Base-by-base conservation (phyloP, 2,797 vertebrate genomes). In the Anomalospiza imberbis region DNA sequence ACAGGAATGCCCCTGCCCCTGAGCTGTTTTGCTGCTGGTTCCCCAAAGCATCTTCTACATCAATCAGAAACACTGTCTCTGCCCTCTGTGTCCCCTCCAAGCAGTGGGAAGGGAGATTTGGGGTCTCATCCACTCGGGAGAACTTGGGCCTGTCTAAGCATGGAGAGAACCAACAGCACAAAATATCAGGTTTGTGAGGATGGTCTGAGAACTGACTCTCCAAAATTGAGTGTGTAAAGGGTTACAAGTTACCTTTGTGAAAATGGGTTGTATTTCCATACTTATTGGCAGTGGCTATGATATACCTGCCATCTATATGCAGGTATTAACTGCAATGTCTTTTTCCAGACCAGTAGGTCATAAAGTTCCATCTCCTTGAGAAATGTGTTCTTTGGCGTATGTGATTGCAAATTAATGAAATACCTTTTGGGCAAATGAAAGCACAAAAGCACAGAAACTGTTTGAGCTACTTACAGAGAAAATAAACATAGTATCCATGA, bases 391-490 rank as follows among this genome's bases (percentile, higher is more conserved):
- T 92, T 2, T 80, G 78, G 73, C 1, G 0, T 81, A 81, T 86
- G 70, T 78, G 68, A 84, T 94, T 85, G n/a, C 76, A 91, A 92
- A 85, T 95, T 97, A 91, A 94, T 85, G 85, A 95, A 88, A 89
- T 73, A 40, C 55, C 85, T 95, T 88, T 63, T 13, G 89, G 87
- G 89, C 48, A 92, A 81, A 70, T 88, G 73, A 91, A 91, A 89
- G 73, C 65, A 74, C 61, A 95, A 78, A 94, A 89, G 31, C 75
- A 78, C 57, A 78, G 48, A 60, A 95, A 54, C 47, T 25, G n/a
- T 54, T 91, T 82, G 63, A 82, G 73, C 50, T 57, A 6, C 36
- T 91, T 67, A 66, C 26, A 74, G 63, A 68, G 71, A 89, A 94
- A 92, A 92, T 77, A 94, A 93, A 74, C 84, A 77, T 85, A 90